Percentiles rank a stretch among this genome's conserved stretches.
These are phyloP conservation scores for Chrysolina americana DNA, from an alignment of 2,888 invertebrate species.

Conservation along the genomic window DNA sequence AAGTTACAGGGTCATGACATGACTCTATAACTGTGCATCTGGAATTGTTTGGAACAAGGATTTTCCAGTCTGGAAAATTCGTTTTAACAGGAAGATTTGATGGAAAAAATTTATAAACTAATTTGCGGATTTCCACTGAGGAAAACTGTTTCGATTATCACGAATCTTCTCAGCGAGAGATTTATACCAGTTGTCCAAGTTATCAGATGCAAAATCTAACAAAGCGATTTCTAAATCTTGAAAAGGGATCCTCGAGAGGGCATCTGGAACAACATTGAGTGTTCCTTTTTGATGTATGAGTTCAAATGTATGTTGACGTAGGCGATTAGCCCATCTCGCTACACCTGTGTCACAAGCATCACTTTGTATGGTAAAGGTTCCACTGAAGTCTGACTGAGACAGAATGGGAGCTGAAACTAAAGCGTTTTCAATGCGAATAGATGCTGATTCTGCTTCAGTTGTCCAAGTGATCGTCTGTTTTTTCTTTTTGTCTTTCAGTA, in stretches of 20 bases:
- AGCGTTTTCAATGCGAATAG: no score
- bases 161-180: not conserved
- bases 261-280: slow-evolving; percentile 41
- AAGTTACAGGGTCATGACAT: slow-evolving; percentile 30
- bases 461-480: no score
- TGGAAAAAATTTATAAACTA: not conserved
- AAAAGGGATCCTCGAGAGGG: slow-evolving; percentile 35
- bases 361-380: slow-evolving; percentile 53
- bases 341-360: slow-evolving; percentile 47
- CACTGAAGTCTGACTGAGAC: slow-evolving; percentile 52
- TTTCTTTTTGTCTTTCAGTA: no score
- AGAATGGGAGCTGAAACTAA: slow-evolving; percentile 14
- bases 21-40: slow-evolving; percentile 34
- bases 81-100: not conserved
- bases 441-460: no score
- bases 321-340: slow-evolving; percentile 48
- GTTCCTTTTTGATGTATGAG: slow-evolving; percentile 47
- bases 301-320: slow-evolving; percentile 44
- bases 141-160: not conserved
- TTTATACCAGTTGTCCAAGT: not conserved
- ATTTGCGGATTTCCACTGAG: not conserved
- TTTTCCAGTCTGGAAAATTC: slow-evolving; percentile 50
- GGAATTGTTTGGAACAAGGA: slow-evolving; percentile 38
- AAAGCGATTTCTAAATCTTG: not conserved
- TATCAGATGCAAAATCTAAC: not conserved